Evolutionary conservation across 2,888 invertebrate species (phyloP).

Genomic region (Tipula unca): DNA sequence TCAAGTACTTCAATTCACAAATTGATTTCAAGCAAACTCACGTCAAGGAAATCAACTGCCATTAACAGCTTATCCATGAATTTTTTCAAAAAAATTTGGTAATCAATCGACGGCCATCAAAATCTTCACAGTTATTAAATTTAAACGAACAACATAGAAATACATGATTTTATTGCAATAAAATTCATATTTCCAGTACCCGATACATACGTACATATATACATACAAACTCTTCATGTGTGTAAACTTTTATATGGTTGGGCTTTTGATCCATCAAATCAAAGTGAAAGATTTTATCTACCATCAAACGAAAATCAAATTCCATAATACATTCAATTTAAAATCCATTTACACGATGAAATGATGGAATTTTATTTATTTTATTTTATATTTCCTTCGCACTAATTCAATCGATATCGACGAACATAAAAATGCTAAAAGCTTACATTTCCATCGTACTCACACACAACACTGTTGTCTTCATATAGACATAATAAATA

Average conservation of each 20-base stretch:
- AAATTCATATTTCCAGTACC: too few species aligned
- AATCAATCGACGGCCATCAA: too few species aligned
- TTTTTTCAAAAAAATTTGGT: too few species aligned
- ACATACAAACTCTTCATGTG: not conserved
- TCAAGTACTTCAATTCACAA: too few species aligned
- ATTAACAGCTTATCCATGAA: too few species aligned
- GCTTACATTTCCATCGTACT: not conserved
- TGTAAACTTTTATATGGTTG: not conserved
- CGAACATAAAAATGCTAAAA: not conserved
- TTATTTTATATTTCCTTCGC: not conserved
- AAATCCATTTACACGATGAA: not conserved
- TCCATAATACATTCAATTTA: not conserved
- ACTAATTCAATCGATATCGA: not conserved
- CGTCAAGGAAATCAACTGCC: too few species aligned
- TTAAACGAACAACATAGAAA: too few species aligned
- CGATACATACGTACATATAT: not conserved
- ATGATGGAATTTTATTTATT: not conserved
- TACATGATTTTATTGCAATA: too few species aligned
- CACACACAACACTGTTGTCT: not conserved
- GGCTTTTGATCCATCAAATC: not conserved
- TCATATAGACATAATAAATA: not conserved
- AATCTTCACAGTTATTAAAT: too few species aligned
- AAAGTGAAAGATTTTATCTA: not conserved
- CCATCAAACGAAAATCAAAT: constrained; percentile 14
- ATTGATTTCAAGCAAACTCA: too few species aligned